These are phyloP conservation scores for Siderastrea siderea DNA, from an alignment of 92 coral and sea anemone genomes.

Conservation along the genomic window DNA sequence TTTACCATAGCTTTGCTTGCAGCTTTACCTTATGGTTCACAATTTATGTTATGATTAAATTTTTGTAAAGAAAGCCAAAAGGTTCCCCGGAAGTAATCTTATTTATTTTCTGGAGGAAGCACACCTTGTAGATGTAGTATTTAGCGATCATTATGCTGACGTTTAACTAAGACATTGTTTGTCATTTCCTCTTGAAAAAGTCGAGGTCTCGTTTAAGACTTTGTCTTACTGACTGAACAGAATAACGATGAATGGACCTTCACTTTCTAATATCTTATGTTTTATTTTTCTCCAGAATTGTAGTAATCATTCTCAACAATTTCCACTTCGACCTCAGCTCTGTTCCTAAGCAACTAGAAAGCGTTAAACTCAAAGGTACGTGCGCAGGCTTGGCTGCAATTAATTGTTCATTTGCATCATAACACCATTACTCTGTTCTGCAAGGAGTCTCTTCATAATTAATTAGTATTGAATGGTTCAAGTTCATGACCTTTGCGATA, in stretches of 20 bases:
- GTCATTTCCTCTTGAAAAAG: background rate
- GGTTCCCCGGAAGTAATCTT: background rate
- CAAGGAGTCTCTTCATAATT: no score
- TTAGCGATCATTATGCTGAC: no score
- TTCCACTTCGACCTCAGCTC: conserved; percentile 93
- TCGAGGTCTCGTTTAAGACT: background rate
- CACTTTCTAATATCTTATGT: background rate
- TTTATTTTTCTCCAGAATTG: conserved; percentile 57
- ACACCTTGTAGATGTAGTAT: no score
- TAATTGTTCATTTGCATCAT: no score
- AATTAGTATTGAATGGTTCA: no score
- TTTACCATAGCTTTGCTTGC: no score
- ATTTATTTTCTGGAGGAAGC: background rate
- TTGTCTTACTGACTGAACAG: background rate
- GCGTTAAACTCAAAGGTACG: background rate
- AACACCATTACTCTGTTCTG: no score
- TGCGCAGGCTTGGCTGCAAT: background rate
- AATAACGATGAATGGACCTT: background rate
- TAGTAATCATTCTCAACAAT: conserved; percentile 86
- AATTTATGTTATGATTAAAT: no score
- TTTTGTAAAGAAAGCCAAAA: no score
- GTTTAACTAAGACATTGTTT: background rate
- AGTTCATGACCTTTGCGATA: no score
- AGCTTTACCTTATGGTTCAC: no score
- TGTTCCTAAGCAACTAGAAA: conserved; percentile 31